Conservation (phyloP, 2,888 invertebrate species). For the Calameuta filiformis region DNA sequence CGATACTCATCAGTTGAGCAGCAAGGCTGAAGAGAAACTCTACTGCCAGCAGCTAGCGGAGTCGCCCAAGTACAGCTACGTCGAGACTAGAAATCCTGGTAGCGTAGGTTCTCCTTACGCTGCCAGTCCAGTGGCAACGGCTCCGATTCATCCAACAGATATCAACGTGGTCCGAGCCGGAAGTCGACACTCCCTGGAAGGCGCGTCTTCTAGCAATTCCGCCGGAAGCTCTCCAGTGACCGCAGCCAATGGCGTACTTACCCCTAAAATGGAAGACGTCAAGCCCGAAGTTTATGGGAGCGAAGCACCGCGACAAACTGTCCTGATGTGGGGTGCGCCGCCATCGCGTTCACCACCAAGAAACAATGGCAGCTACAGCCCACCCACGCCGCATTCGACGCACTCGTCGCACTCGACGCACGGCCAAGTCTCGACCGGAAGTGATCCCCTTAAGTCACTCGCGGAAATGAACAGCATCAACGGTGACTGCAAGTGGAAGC, state of each 20-base stretch:
- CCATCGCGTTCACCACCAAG: slow-evolving; percentile 60
- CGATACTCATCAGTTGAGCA: slow-evolving; percentile 69
- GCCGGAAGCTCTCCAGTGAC: slow-evolving; percentile 75
- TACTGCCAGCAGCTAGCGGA: slow-evolving; percentile 73
- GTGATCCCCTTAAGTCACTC: slow-evolving; percentile 66
- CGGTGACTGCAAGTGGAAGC: slow-evolving; percentile 67
- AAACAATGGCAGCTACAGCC: slow-evolving; percentile 62
- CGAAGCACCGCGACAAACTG: slow-evolving; percentile 85
- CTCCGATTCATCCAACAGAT: slow-evolving; percentile 37
- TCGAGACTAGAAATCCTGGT: slow-evolving; percentile 56
- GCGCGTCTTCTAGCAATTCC: slow-evolving; percentile 72
- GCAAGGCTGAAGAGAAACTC: slow-evolving; percentile 70
- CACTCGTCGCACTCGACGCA: slow-evolving; percentile 56
- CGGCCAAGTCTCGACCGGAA: slow-evolving; percentile 31
- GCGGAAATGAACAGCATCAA: slow-evolving; percentile 68
- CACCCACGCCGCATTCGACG: slow-evolving; percentile 58
- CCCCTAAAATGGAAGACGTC: slow-evolving; percentile 73
- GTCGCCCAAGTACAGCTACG: slow-evolving; percentile 68
- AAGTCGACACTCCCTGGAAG: slow-evolving; percentile 61
- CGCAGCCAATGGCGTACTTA: slow-evolving; percentile 68
- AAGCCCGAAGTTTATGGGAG: slow-evolving; percentile 68
- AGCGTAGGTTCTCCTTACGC: slow-evolving; percentile 58
- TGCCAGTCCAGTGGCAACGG: slow-evolving; percentile 51
- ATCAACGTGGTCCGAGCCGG: slow-evolving; percentile 55
- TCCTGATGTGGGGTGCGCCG: slow-evolving; percentile 88